Evolutionary conservation across 2,113 vertebrate species (phyloP), one percentile per base, ranked within the genome.

Genomic region (Crotalus horridus): DNA sequence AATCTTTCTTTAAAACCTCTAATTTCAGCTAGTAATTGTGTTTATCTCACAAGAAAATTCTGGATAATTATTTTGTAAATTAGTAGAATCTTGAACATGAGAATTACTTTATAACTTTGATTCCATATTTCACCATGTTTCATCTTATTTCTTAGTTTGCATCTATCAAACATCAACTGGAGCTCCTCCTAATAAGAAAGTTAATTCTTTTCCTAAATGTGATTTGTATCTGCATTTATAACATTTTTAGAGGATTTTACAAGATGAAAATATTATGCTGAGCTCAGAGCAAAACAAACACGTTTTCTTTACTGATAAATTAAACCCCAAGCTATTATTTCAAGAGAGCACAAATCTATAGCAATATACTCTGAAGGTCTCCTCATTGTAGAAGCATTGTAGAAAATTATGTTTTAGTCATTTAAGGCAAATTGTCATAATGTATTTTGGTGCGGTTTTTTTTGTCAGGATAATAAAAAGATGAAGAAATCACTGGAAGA

Each of bases 401-500:
- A 46, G 64, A 46, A 81, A 91, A 56, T 54, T 85, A 24, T 46
- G n/a, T 90, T 7, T 53, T 64, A 4, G 0, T 51, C 1, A 17
- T 86, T 11, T 8, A 8, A 61, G 87, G 48, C 69, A 90, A 85
- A 91, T 86, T 39, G 90, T 12, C 7, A 10, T 81, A 88, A 74
- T 64, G 64, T 92, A 29, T 95, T 86, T 94, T 69, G 64, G 61
- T 58, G 29, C 2, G 1, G 1, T 96, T 61, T 88, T 95, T 0
- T 58, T 95, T 91, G 74, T 64, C 97, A 99, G 99, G 99, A 99
- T 94, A 99, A 98, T 96, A 99, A 99, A 95, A 99, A 99, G 98
- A 99, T 99, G 98, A 99, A 99, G 96, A 98, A 98, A 91, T 99
- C 98, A 0, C 90, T 99, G 95, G 99, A 99, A 94, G 99, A 99